A percentile compares a stretch with the other conserved stretches of the same genome.
These are phyloP conservation scores for Myanophis thanlyinensis DNA, from an alignment of 2,113 vertebrate genomes.

Conservation along the genomic window DNA sequence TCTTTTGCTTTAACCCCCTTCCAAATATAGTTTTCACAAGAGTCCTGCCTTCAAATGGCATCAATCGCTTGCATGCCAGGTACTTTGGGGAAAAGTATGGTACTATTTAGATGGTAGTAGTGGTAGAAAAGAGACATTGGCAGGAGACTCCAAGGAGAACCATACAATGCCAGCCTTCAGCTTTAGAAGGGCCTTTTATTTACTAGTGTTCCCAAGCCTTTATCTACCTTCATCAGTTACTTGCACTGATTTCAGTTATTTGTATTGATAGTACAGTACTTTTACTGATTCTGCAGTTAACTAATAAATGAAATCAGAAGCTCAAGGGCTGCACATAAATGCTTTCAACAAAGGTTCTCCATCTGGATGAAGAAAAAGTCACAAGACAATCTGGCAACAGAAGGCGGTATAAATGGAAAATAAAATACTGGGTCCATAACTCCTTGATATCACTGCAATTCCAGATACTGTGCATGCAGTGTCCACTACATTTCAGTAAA, in stretches of 20 bases:
- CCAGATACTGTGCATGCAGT: not conserved
- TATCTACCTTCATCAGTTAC: not conserved
- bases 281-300: not conserved
- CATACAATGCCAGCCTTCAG: not conserved
- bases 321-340: not conserved
- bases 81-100: not conserved
- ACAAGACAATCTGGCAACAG: not conserved
- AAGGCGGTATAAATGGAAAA: not conserved
- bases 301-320: not conserved
- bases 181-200: not conserved
- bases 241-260: not conserved
- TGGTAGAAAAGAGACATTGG: not conserved
- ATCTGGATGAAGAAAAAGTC: not conserved
- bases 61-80: not conserved
- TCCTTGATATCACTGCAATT: not conserved
- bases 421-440: not conserved
- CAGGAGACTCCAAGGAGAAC: not conserved
- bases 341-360: not conserved
- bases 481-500: not conserved
- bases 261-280: not conserved
- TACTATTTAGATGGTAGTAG: not conserved
- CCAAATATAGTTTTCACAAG: not conserved
- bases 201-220: not conserved
- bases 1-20: not conserved
- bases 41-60: not conserved